These are phyloP conservation scores for Ganaspis brasiliensis DNA, from an alignment of 2,888 invertebrate genomes.

Conservation along the genomic window DNA sequence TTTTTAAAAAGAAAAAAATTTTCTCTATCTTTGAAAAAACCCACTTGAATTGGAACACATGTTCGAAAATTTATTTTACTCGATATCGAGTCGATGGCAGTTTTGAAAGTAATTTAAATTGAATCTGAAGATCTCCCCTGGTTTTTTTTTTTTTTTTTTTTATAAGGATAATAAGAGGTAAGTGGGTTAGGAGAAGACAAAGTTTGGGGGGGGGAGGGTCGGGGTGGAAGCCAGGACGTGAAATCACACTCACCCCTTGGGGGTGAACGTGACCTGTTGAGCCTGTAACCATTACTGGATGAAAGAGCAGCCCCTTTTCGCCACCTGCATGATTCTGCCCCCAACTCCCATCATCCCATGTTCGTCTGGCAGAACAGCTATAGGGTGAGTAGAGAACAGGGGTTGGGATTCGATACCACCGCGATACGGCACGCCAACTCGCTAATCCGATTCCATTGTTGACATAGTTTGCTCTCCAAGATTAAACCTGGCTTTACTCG, in stretches of 20 bases:
- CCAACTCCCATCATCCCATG: not conserved
- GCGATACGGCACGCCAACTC: constrained; percentile 68
- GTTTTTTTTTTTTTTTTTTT: not conserved
- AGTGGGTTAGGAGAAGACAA: not conserved
- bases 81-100: too few relatives aligned
- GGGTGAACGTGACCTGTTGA: constrained; percentile 61
- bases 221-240: not conserved
- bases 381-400: constrained; percentile 15
- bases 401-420: constrained; percentile 57
- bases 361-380: constrained; percentile 35
- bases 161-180: not conserved
- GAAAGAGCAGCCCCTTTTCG: constrained; percentile 55
- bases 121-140: not conserved
- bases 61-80: too few relatives aligned
- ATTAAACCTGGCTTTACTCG: constrained; percentile 59
- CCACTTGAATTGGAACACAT: too few relatives aligned
- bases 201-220: constrained; percentile 1
- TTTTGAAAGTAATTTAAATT: too few relatives aligned
- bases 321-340: constrained; percentile 49
- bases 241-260: not conserved
- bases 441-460: constrained; percentile 70
- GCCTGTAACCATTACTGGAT: constrained; percentile 53
- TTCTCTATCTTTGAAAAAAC: too few relatives aligned
- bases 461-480: constrained; percentile 66
- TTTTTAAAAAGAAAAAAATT: too few relatives aligned